Evolutionary conservation across 1,140 invertebrate species (phyloP).

Genomic region (Drosophila elegans): DNA sequence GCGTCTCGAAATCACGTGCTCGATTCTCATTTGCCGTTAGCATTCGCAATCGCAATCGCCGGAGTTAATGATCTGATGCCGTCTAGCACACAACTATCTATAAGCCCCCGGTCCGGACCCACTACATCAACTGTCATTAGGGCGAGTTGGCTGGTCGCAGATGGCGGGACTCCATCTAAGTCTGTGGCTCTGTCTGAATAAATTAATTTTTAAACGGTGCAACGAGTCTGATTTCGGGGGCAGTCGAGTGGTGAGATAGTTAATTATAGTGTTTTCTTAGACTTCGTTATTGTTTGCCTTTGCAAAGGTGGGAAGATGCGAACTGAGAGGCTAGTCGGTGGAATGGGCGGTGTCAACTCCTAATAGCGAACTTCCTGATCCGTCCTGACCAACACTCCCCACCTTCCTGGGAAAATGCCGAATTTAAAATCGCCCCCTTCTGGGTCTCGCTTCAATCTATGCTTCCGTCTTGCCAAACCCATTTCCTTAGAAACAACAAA

Average conservation of each 20-base stretch:
- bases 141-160: conserved; percentile 50
- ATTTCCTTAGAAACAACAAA: conserved; percentile 68
- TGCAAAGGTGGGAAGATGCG: conserved; percentile 14
- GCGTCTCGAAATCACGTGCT: conserved; percentile 68
- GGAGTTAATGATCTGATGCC: conserved; percentile 79
- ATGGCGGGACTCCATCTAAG: conserved; percentile 35
- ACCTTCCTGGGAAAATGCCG: background rate
- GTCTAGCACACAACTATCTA: conserved; percentile 69
- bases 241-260: conserved; percentile 41
- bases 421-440: conserved; percentile 1
- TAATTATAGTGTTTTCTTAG: conserved; percentile 63
- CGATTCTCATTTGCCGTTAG: conserved; percentile 72
- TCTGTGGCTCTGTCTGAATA: conserved; percentile 67
- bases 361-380: conserved; percentile 4
- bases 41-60: conserved; percentile 73
- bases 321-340: conserved; percentile 3
- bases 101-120: conserved; percentile 29
- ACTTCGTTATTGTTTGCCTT: conserved; percentile 21
- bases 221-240: conserved; percentile 22
- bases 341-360: conserved; percentile 9
- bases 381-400: too few species aligned
- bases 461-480: conserved; percentile 39
- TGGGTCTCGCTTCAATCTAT: conserved; percentile 17
- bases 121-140: conserved; percentile 80
- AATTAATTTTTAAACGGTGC: conserved; percentile 73